Conservation (phyloP, 1,140 invertebrate species). For the Stenopsyche tienmushanensis region DNA sequence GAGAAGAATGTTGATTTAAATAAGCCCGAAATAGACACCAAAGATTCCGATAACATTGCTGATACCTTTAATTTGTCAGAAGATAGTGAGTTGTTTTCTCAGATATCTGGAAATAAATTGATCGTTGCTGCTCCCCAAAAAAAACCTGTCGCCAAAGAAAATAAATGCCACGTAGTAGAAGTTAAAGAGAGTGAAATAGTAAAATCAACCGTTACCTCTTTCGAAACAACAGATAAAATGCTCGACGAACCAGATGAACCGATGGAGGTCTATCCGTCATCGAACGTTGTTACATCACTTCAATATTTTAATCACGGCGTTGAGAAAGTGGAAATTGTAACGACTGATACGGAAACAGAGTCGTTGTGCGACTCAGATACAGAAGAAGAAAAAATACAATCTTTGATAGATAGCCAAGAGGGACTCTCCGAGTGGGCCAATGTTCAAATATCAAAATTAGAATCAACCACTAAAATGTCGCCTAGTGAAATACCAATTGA, state of each 20-base stretch:
- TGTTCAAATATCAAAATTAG: constrained; percentile 33
- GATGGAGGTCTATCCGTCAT: constrained; percentile 49
- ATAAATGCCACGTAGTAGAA: constrained; percentile 57
- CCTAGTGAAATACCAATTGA: background rate
- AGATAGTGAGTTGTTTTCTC: constrained; percentile 68
- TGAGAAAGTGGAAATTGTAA: constrained; percentile 56
- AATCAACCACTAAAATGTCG: constrained; percentile 14
- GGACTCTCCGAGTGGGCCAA: constrained; percentile 45
- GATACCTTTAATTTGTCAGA: constrained; percentile 63
- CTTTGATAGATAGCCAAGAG: constrained; percentile 36
- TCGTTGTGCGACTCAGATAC: constrained; percentile 56
- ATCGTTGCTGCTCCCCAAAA: constrained; percentile 40
- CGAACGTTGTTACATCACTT: constrained; percentile 49
- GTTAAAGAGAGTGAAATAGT: constrained; percentile 60
- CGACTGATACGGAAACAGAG: constrained; percentile 58
- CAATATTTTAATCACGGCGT: constrained; percentile 47
- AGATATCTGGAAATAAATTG: constrained; percentile 63
- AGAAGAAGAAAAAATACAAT: constrained; percentile 48
- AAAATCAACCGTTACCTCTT: constrained; percentile 51
- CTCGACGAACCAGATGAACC: constrained; percentile 45
- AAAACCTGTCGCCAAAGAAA: constrained; percentile 39
- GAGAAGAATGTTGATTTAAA: background rate
- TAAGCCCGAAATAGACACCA: no score
- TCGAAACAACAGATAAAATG: background rate
- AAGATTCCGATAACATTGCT: constrained; percentile 19